Base-by-base conservation (phyloP, 2,113 vertebrate genomes). In the Passerina amoena region DNA sequence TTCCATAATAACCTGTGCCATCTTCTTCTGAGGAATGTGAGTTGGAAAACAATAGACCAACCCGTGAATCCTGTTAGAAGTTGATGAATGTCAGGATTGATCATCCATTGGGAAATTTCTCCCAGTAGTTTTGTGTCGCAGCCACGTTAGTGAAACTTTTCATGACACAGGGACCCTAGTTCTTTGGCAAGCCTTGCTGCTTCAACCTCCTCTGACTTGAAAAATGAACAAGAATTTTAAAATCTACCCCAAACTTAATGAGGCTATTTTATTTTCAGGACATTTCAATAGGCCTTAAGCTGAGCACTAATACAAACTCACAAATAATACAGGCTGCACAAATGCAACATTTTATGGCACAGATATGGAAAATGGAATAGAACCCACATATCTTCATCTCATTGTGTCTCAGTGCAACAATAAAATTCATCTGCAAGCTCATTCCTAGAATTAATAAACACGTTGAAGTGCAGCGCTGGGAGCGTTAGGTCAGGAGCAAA, bases 401-500 rank as follows among this genome's bases (percentile, higher is more conserved):
- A 7, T 59, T 78, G 72, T 89, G 65, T 53, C 83, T 81, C 89
- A 42, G 44, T 35, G n/a, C 65, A 91, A 59, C 65, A 84, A 73
- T 78, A 68, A 86, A 88, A 91, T 75, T 75, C 51, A 56, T n/a
- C 21, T 31, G 80, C 86, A 92, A 80, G 65, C 73, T 91, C 9
- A 0, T 82, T 88, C 53, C 61, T 84, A 35, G 77, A 95, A 94
- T 91, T 95, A 96, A 91, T 89, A 92, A 94, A 89, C 57, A 79
- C 14, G 2, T 42, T 64, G 51, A 91, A 82, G 44, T 72, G 89
- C 45, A 90, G 72, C 0, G 0, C 91, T 72, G 94, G 60, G 88
- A 94, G 64, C 69, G 24, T 56, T 87, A 90, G 91, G 76, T 95
- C 77, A 84, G 77, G 47, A 96, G 33, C 64, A 94, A 84, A 94